Base-by-base conservation (phyloP, 2,888 invertebrate species). In the Notocelia uddmanniana region DNA sequence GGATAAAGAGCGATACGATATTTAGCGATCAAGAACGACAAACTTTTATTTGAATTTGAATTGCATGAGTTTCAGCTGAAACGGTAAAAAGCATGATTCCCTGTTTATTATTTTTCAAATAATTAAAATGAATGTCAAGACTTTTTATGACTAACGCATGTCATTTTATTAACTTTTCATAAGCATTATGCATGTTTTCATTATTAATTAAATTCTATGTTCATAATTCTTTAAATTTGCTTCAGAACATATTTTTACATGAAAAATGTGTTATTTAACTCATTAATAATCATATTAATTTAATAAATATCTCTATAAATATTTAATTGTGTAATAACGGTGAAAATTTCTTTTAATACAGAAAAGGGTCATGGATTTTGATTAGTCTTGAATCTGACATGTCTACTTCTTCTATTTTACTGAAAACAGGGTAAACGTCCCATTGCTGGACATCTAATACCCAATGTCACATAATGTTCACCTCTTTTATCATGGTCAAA, bases 11-110 rank as follows among this genome's bases (percentile, higher is more conserved):
- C 83, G 81, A 85, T 84, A 79, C 89, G 85, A 88, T 85, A 84
- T 85, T 85, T 84, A 90, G 91, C 91, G 92, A 93, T 91, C 92
- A 92, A 86, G 85, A 85, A 82, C 81, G 64, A 67, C 50, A 64
- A 69, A 73, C 74, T 75, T 68, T 79, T 75, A 74, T 64, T 79
- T 67, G 71, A 73, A 73, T 77, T 78, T 41, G 9, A 6, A 41
- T 23, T 31, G 63, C 63, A 63, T 63, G 63, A 62, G 48, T 63
- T 50, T 19, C 18, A 23, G 9, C 11, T 19, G 19, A 21, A 52
- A 34, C 19, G 10, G 34, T 50, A 31, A 18, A 50, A 73, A 81
- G 86, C 85, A 88, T 84, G 83, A 75, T 19, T 21, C 15, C 5
- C 19, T 63, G 26, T 48, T 48, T 48, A 48, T 26, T 48, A 11